These are phyloP conservation scores for Atherinosoma microstoma DNA, from an alignment of 2,797 vertebrate genomes.

Conservation along the genomic window DNA sequence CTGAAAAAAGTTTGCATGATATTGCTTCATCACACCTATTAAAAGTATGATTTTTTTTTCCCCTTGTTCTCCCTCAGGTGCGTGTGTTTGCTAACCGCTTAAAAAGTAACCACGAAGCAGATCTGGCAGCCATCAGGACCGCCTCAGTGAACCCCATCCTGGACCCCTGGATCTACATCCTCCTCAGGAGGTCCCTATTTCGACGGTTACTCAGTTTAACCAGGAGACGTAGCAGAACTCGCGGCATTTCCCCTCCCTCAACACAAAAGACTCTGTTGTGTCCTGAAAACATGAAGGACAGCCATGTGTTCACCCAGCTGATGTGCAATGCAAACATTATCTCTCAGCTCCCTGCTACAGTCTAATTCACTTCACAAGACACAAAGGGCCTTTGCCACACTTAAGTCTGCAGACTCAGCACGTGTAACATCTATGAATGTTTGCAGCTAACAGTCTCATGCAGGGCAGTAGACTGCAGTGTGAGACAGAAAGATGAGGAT, in stretches of 20 bases:
- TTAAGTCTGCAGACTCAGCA: constrained; percentile 8
- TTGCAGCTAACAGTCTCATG: not conserved
- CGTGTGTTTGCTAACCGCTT: constrained; percentile 91
- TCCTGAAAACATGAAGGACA: constrained; percentile 39
- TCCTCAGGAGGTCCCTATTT: constrained; percentile 91
- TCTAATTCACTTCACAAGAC: constrained; percentile 8
- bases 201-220: constrained; percentile 60
- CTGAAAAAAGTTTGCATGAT: no score
- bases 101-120: constrained; percentile 80
- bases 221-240: constrained; percentile 28
- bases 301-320: constrained; percentile 60
- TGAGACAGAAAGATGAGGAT: not conserved
- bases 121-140: constrained; percentile 92
- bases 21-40: not conserved
- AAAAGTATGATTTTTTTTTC: not conserved
- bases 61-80: constrained; percentile 77
- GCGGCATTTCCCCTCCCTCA: not conserved
- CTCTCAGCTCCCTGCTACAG: constrained; percentile 52
- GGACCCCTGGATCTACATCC: constrained; percentile 98
- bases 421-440: not conserved
- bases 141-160: constrained; percentile 95
- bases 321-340: constrained; percentile 62
- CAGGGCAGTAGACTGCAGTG: not conserved
- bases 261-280: constrained; percentile 27
- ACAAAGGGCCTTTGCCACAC: constrained; percentile 34